Evolutionary conservation across 64 coral and sea anemone species (phyloP), one percentile per base, ranked within the genome.

Genomic region (Montipora efflorescens): DNA sequence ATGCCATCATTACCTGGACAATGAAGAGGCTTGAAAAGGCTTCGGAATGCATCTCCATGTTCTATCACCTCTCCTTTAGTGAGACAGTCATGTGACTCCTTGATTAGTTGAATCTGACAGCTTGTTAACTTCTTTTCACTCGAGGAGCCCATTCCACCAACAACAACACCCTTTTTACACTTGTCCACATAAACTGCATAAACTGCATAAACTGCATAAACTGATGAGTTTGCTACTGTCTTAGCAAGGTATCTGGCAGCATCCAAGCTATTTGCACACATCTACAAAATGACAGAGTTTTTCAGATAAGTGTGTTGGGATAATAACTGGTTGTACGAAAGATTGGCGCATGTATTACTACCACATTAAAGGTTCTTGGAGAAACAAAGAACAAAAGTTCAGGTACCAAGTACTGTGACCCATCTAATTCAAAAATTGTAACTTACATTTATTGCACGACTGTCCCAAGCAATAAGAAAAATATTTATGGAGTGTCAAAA

Each of bases 191-290:
- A 52, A 50, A 70, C 19, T 72, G 18, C 21, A 7, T 25, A 25
- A 25, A 25, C 23, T 25, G 28, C 28, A 1, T 28, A 28, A 28
- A 28, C 28, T 28, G 28, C 28, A 28, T 28, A 28, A 28, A 28
- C 28, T 0, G 28, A 0, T 1, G 64, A 86, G 25, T 86, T 87
- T 8, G 61, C 51, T 10, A 75, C 69, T 20, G 36, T 20, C 69
- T 87, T 87, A 10, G 6, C 43, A 46, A 87, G 7, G 28, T 55
- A 13, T 72, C 46, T 68, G 20, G 84, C 84, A 71, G 84, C 84
- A 5, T 50, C 69, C 22, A 87, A 87, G 52, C 67, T 74, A 7
- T 87, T 87, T 68, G 84, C 68, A 87, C 84, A 87, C 84, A 87
- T 87, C 84, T 74, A 48, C 44, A 62, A 44, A 67, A 15, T 74